These are phyloP conservation scores for Copidosoma floridanum DNA, from an alignment of 1,140 invertebrate species.

Conservation along the genomic window DNA sequence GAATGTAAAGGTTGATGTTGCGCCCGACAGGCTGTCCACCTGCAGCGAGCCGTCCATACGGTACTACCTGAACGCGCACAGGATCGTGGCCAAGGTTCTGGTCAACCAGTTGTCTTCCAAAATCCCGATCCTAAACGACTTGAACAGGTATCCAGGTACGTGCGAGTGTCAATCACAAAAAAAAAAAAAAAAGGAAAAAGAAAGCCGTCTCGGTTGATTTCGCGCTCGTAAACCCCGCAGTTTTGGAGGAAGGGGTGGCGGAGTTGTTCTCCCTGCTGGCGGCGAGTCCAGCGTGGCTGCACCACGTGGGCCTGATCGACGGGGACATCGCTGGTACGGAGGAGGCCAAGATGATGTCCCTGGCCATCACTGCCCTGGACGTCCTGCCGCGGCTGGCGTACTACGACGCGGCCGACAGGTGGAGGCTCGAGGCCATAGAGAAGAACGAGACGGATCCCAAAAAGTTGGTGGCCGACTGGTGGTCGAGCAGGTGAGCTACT, in stretches of 20 bases:
- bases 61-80: slow-evolving; percentile 60
- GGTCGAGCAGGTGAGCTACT: slow-evolving; percentile 53
- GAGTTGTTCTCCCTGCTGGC: slow-evolving; percentile 46
- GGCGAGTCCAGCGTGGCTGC: slow-evolving; percentile 43
- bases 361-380: slow-evolving; percentile 45
- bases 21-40: slow-evolving; percentile 53
- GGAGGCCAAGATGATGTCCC: slow-evolving; percentile 35
- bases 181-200: slow-evolving; percentile 12
- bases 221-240: no score
- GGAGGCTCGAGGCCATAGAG: slow-evolving; percentile 60
- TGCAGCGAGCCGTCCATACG: slow-evolving; percentile 59
- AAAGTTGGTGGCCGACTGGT: slow-evolving; percentile 44
- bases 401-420: slow-evolving; percentile 61
- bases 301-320: slow-evolving; percentile 32
- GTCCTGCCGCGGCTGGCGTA: slow-evolving; percentile 56
- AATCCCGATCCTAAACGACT: slow-evolving; percentile 59
- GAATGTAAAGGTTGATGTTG: no score
- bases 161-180: no score
- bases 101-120: slow-evolving; percentile 55
- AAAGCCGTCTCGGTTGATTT: neutral
- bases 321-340: slow-evolving; percentile 33
- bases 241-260: slow-evolving; percentile 41
- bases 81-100: slow-evolving; percentile 57
- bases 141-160: slow-evolving; percentile 61
- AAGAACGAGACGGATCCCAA: slow-evolving; percentile 44